Conservation (phyloP, 2,888 invertebrate genomes). For the Craniophora ligustri region DNA sequence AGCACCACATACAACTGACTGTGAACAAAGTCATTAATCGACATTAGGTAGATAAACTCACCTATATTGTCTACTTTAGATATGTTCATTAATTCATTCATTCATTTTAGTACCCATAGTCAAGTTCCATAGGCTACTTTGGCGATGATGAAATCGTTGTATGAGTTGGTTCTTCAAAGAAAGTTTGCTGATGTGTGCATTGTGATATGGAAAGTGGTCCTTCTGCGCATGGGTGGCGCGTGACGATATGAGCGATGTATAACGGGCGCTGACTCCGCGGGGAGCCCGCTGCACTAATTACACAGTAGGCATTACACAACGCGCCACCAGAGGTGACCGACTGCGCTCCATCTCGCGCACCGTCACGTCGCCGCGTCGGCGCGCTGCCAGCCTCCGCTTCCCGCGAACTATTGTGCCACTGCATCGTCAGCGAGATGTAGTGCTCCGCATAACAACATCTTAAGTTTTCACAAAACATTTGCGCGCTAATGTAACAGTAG, state of each 20-base stretch:
- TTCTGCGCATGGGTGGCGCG: background rate
- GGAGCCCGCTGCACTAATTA: background rate
- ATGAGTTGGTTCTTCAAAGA: no score
- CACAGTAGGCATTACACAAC: conserved; percentile 27
- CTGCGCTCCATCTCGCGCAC: conserved; percentile 1
- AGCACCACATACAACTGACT: background rate
- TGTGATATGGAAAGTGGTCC: no score
- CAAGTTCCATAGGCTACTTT: no score
- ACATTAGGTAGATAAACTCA: no score
- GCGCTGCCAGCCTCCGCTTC: conserved; percentile 16
- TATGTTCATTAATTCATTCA: no score
- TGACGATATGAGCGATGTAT: background rate
- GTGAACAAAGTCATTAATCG: background rate
- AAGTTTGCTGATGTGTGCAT: no score
- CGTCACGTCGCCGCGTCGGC: background rate
- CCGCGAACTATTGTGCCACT: background rate
- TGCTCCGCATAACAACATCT: background rate
- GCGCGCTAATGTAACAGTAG: no score
- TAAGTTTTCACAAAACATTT: no score
- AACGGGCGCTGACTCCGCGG: conserved; percentile 23
- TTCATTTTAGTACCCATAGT: no score
- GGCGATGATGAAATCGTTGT: no score
- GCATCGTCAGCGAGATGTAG: background rate
- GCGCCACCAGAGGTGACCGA: conserved; percentile 22
- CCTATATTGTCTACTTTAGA: no score